phyloP scores from a whole-genome alignment of 2,888 invertebrate species.

The Eudasyphora cyanicolor region DNA sequence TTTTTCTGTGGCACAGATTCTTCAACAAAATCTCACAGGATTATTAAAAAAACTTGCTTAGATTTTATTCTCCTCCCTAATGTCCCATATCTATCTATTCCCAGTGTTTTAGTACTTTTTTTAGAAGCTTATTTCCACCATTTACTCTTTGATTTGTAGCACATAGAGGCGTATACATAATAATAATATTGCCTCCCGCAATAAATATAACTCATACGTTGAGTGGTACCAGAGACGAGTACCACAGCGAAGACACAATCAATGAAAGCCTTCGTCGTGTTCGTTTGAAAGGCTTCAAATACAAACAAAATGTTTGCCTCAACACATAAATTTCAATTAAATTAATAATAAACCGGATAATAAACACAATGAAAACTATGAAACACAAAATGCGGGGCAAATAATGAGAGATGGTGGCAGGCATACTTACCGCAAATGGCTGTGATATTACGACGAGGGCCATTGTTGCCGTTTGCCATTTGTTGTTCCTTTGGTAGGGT shows the following conservation, averaged over 20 bases:
- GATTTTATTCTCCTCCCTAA: too few relatives aligned
- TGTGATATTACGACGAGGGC: constrained; percentile 23
- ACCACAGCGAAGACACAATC: not conserved
- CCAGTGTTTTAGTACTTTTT: too few relatives aligned
- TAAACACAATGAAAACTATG: constrained; percentile 43
- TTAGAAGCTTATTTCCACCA: too few relatives aligned
- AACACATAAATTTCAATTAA: constrained; percentile 57
- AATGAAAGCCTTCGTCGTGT: too few relatives aligned
- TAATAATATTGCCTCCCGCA: constrained; percentile 25
- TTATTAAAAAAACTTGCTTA: too few relatives aligned
- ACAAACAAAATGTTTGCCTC: too few relatives aligned
- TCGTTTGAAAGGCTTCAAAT: too few relatives aligned
- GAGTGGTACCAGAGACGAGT: not conserved
- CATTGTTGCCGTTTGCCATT: constrained; percentile 34
- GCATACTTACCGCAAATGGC: constrained; percentile 69
- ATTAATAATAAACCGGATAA: constrained; percentile 28
- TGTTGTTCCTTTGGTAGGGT: constrained; percentile 31
- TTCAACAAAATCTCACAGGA: too few relatives aligned
- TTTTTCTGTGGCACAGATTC: too few relatives aligned
- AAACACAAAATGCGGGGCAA: constrained; percentile 33
- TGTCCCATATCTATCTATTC: too few relatives aligned
- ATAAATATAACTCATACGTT: constrained; percentile 45
- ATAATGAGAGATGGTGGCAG: too few relatives aligned
- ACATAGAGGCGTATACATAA: constrained; percentile 10
- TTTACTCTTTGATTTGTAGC: not conserved